Evolutionary conservation across 1,140 invertebrate genomes (phyloP), one percentile per base, ranked within the genome.

Genomic region (Anoplolepis gracilipes): DNA sequence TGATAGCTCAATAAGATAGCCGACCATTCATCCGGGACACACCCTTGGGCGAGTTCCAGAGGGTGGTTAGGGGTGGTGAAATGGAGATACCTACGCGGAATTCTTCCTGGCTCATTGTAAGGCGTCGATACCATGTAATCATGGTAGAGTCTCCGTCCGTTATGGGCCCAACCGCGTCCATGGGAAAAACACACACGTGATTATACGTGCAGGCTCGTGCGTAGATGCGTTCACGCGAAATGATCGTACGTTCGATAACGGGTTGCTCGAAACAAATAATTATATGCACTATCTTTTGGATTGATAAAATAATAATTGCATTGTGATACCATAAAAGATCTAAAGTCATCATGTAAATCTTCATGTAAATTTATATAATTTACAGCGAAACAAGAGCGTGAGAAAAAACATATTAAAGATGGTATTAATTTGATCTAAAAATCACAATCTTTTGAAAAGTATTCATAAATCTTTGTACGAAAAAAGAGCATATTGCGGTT

Each of bases 1-100:
- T 93, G 93, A 94, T 92, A 93, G 93, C 93, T 94, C 93, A 94
- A 93, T 94, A 94, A 94, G 92, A 91, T 92, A 91, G 92, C 91
- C 90, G 90, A 89, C 87, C 89, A 92, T 85, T 92, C 89, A 92
- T 92, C 89, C 87, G 85, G 72, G 92, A 92, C 93, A 94, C 93
- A 93, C 92, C 93, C 92, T 92, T 87, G 91, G 88, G 91, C 90
- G 91, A 92, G 92, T 89, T 87, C 84, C 87, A 77, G 85, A 65
- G 42, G 86, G 82, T 69, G 72, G 86, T 82, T 85, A 78, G 53
- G 76, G 77, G 79, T 85, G 75, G 16, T 84, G 49, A 67, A 87
- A 78, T 65, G 72, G 39, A 86, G 69, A 55, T 53, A 42, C 70
- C 42, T 55, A 86, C 69, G 55, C 59, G 72, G 87, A 91, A 90